phyloP scores from a whole-genome alignment of 2,113 vertebrate genomes.

The Gavia stellata region DNA sequence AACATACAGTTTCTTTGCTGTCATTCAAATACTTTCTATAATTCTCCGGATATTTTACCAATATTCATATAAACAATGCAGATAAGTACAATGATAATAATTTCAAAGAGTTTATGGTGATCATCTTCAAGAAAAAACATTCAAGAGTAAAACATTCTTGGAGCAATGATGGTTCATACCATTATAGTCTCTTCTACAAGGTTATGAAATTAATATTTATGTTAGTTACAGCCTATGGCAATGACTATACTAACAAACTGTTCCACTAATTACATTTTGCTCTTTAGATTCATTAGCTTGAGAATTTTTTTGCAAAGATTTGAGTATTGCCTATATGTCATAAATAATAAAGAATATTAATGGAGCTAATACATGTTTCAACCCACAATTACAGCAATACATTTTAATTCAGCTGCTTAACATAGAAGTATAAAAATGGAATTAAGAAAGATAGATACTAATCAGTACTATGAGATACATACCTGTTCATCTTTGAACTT shows the following conservation, averaged over 20 bases:
- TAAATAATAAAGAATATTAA: neutral
- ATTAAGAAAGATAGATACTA: neutral
- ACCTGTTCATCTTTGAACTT: neutral
- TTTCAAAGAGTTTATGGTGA: neutral
- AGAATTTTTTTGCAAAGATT: neutral
- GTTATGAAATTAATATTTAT: conserved; percentile 68
- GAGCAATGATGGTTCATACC: conserved; percentile 13
- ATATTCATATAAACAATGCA: neutral
- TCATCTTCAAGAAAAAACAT: neutral
- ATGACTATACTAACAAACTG: conserved; percentile 57
- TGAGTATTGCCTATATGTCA: neutral
- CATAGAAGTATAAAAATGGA: neutral
- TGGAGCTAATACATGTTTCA: neutral
- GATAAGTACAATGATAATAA: neutral
- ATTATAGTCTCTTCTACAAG: conserved; percentile 44
- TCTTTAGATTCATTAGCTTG: conserved; percentile 39
- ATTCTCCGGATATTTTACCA: neutral
- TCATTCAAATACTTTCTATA: neutral
- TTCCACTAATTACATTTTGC: conserved; percentile 57
- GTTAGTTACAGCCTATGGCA: conserved; percentile 62
- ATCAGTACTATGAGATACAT: neutral
- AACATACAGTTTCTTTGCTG: neutral
- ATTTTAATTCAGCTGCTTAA: neutral
- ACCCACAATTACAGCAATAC: neutral
- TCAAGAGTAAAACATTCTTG: conserved; percentile 7